These are phyloP conservation scores for Habrosyne pyritoides DNA, from an alignment of 2,888 invertebrate species.

Conservation along the genomic window DNA sequence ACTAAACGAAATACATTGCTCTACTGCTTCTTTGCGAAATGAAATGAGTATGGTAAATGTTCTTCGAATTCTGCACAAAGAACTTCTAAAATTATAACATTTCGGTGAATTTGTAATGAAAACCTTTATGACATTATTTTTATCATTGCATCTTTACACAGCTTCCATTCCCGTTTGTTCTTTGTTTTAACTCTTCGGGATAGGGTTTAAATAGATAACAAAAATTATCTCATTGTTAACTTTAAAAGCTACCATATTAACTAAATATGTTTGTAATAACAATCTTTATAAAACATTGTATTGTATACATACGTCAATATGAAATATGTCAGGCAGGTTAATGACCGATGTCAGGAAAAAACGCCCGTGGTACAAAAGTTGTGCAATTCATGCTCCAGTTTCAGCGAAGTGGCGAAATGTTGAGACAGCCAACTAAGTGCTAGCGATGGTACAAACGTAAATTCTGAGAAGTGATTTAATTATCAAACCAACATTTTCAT, in stretches of 20 bases:
- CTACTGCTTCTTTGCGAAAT: no score
- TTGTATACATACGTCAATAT: background rate
- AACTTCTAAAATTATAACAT: background rate
- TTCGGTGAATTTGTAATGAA: background rate
- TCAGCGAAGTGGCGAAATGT: slow-evolving; percentile 37
- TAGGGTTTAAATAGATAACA: no score
- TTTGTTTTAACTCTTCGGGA: no score
- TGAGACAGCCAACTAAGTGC: slow-evolving; percentile 13
- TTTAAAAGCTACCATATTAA: no score
- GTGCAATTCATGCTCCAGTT: slow-evolving; percentile 55
- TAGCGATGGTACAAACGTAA: background rate
- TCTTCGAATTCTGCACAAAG: no score
- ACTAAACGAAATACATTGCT: no score
- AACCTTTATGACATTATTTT: background rate
- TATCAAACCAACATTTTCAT: background rate
- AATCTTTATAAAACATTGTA: no score
- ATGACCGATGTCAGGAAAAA: slow-evolving; percentile 54
- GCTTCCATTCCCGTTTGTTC: no score
- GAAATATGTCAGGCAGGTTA: slow-evolving; percentile 33
- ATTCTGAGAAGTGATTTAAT: background rate
- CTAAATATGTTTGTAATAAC: no score
- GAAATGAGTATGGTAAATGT: no score
- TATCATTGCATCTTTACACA: background rate
- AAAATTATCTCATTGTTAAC: no score
- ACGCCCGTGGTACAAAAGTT: slow-evolving; percentile 49